Base-by-base conservation (phyloP, 2,113 vertebrate genomes). In the Perca schrenkii region DNA sequence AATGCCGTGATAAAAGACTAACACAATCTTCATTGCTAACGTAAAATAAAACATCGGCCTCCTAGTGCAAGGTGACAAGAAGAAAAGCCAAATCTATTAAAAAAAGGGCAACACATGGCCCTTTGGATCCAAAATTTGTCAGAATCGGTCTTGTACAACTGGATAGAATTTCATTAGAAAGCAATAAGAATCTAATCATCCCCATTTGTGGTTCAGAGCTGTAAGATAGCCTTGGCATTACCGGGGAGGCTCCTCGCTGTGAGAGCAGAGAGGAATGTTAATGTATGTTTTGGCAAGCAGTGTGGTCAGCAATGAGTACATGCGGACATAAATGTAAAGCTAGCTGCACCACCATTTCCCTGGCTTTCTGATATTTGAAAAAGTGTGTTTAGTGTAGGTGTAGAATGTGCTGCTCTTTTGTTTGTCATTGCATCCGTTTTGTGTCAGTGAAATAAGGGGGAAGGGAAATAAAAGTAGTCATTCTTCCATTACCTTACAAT, bases 281-380 rank as follows among this genome's bases (percentile, higher is more conserved):
- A 87, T 91, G 86, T 87, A 79, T 89, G 76, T 90, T 92, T 91
- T 93, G 86, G 88, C 91, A 91, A 40, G 57, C 47, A 34, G 81
- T 0, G 6, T 21, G 60, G 82, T 89, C 84, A 84, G 77, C 61
- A 87, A 21, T 17, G 61, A 82, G 58, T 28, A 79, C 80, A 63
- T 28, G 81, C 74, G 79, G 74, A 86, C 85, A 86, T 72, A 71
- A 89, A 88, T 47, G 56, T 76, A 85, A 88, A 86, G 67, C 69
- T 28, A 58, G 70, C 75, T 69, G 71, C 53, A 28, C 19, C 31
- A 36, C 47, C 7, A 40, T 56, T 62, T 83, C 49, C 46, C 25
- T 2, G 1, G 17, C 8, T 70, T 36, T 67, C 1, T 11, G 12
- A 50, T 63, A 28, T 65, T 15, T 71, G n/a, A 4, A 21, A 52